Conservation (phyloP, 2,888 invertebrate genomes). For the Allolobophora icterica region DNA sequence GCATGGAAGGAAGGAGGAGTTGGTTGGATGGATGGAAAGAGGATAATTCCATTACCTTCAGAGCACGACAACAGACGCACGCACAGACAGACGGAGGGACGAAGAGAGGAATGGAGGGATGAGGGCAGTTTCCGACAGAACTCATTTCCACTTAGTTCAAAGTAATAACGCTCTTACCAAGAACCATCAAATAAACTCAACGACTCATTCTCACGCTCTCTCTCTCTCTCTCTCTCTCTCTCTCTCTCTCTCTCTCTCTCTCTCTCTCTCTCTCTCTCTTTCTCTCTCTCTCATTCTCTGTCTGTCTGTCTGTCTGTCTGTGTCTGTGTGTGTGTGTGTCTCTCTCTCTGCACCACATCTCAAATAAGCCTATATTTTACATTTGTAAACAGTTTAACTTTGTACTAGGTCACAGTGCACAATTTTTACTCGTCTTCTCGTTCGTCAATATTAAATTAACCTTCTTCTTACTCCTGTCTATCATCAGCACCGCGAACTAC, state of each 20-base stretch:
- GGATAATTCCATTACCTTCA: not conserved
- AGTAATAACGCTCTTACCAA: not conserved
- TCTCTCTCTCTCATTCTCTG: too few species aligned
- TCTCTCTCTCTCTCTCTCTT: too few species aligned
- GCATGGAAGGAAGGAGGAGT: too few species aligned
- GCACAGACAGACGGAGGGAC: not conserved
- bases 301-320: too few species aligned
- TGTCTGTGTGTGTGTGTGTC: too few species aligned
- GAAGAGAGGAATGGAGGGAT: not conserved
- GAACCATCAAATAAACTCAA: not conserved
- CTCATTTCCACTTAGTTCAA: slow-evolving; percentile 17
- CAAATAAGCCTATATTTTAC: not conserved
- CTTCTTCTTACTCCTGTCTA: not conserved
- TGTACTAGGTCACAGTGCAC: too few species aligned
- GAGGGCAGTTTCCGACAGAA: not conserved
- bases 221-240: not conserved
- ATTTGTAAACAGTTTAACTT: too few species aligned
- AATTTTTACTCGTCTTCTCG: too few species aligned
- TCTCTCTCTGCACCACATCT: not conserved
- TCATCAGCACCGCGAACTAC: not conserved
- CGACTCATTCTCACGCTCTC: not conserved
- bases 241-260: not conserved
- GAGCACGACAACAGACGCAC: not conserved
- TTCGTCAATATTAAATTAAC: not conserved
- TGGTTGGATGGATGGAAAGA: not conserved